Evolutionary conservation across 2,888 invertebrate species (phyloP).

Genomic region (Parascotia fuliginaria): DNA sequence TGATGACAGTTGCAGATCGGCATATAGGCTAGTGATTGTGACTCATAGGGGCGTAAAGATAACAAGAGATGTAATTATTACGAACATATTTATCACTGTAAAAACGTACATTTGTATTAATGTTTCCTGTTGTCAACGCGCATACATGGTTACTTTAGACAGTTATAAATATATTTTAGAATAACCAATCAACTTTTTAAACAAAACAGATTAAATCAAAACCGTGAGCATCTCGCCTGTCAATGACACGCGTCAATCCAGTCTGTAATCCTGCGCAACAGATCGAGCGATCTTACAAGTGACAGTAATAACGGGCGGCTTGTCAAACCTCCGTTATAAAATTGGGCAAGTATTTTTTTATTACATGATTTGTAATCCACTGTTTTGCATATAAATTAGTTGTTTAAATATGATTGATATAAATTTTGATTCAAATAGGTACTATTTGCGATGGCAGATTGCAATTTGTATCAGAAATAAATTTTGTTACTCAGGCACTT

Average conservation of each 20-base stretch:
- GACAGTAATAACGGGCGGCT: slow-evolving; percentile 49
- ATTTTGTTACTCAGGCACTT: no score
- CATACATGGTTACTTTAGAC: no score
- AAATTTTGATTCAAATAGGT: no score
- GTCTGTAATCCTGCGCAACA: slow-evolving; percentile 9
- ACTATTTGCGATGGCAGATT: no score
- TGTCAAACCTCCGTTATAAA: slow-evolving; percentile 36
- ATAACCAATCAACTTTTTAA: no score
- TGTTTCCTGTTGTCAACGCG: no score
- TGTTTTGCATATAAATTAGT: slow-evolving; percentile 23
- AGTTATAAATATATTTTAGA: no score
- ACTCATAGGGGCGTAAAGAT: background rate
- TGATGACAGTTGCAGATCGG: background rate
- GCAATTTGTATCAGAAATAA: no score
- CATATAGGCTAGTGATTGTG: background rate
- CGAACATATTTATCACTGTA: no score
- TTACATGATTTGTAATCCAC: slow-evolving; percentile 7
- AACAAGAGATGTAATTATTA: background rate
- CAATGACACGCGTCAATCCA: slow-evolving; percentile 7
- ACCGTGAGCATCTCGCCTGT: background rate
- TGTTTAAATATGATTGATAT: no score
- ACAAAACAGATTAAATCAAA: background rate
- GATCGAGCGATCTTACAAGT: slow-evolving; percentile 23
- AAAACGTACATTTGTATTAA: no score
- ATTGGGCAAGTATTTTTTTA: slow-evolving; percentile 16